These are phyloP conservation scores for Pherbina coryleti DNA, from an alignment of 2,888 invertebrate genomes.

Conservation along the genomic window DNA sequence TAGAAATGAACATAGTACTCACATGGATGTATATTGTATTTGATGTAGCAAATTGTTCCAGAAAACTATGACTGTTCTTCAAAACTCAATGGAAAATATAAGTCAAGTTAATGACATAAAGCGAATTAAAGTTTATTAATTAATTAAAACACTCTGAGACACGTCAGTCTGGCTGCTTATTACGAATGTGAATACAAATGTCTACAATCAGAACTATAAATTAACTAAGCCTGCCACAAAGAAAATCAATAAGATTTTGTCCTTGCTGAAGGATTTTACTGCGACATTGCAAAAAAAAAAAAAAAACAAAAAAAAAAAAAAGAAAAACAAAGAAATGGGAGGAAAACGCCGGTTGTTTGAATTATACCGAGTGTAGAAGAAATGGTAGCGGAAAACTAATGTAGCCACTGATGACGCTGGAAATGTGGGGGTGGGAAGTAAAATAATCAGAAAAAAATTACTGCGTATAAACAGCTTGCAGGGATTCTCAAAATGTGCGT, in stretches of 20 bases:
- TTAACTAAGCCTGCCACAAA: not conserved
- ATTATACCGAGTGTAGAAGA: not conserved
- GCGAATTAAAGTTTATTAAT: too few relatives aligned
- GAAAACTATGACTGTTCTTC: too few relatives aligned
- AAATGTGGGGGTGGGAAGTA: not conserved
- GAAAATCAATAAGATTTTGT: constrained; percentile 46
- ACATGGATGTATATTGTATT: too few relatives aligned
- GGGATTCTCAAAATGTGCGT: not conserved
- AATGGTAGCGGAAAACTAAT: not conserved
- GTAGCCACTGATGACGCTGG: too few relatives aligned
- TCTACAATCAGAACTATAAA: too few relatives aligned
- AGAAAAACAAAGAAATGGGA: not conserved
- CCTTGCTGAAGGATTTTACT: constrained; percentile 52
- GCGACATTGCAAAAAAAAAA: constrained; percentile 38
- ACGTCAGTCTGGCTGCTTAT: too few relatives aligned
- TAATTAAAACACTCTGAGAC: too few relatives aligned
- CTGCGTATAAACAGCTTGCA: not conserved
- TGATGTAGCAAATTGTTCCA: too few relatives aligned
- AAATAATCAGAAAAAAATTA: not conserved
- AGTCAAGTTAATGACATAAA: too few relatives aligned
- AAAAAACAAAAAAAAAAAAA: not conserved
- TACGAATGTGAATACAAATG: too few relatives aligned
- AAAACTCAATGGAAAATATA: too few relatives aligned
- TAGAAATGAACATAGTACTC: too few relatives aligned
- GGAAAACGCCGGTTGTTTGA: not conserved